Base-by-base conservation (phyloP, 2,797 vertebrate genomes). In the Nyctibius grandis region DNA sequence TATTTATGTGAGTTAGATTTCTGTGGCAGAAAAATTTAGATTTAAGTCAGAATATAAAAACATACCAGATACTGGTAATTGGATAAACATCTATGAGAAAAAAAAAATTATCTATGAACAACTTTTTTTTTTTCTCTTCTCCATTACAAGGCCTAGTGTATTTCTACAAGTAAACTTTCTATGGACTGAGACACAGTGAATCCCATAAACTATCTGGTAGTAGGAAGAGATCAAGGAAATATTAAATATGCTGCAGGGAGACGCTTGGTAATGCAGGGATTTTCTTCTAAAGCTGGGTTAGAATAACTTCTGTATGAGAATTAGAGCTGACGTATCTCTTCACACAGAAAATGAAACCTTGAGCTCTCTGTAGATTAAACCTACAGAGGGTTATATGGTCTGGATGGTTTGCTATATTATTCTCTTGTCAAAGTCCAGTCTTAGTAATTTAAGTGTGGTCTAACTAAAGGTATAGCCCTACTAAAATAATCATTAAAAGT, bases 361-460 rank as follows among this genome's bases (percentile, higher is more conserved):
- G 25, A 68, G 16, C 20, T 48, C 18, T 48, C 36, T 48, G 28
- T 70, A 70, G 57, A 51, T 60, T 63, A 88, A 75, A 53, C 17
- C 29, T 80, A 4, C 0, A 0, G 10, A 31, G 11, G 6, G 3
- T 42, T 75, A 10, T 29, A 33, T 23, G 25, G 54, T 82, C 36
- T 72, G 17, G 10, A 11, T 82, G n/a, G 8, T 47, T 77, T 76
- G 28, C 34, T 63, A 1, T 57, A 23, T 54, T 81, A 57, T 28
- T 8, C 25, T 80, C 19, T 72, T 56, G 36, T 75, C 20, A 42
- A 69, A 57, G 44, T 57, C 33, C 10, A 78, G 5, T 68, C 28
- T 86, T 86, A 38, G 21, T 61, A 70, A 77, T 72, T 86, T 63
- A 67, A 44, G 67, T 56, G 26, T 76, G 4, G 3, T 50, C 25